These are phyloP conservation scores for Allacma fusca DNA, from an alignment of 2,888 invertebrate species.

Conservation along the genomic window DNA sequence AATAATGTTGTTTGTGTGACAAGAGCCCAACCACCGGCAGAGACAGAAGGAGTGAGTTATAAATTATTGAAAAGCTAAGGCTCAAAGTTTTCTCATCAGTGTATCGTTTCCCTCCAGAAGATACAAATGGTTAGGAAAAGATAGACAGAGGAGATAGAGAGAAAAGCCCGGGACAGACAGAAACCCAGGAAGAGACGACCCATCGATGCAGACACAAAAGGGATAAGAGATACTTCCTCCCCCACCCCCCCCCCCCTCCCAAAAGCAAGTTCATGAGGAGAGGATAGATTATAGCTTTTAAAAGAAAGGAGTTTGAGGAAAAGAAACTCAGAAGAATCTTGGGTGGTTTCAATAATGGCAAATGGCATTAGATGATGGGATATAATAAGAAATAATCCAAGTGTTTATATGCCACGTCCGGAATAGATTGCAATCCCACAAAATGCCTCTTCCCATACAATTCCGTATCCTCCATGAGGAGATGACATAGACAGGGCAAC, in stretches of 20 bases:
- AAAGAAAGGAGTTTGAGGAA: neutral
- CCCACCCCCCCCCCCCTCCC: too few relatives aligned
- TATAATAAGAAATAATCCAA: slow-evolving; percentile 40
- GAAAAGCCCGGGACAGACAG: neutral
- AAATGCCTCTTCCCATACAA: too few relatives aligned
- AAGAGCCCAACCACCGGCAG: too few relatives aligned
- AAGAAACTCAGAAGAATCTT: slow-evolving; percentile 4
- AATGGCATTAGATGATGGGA: slow-evolving; percentile 28
- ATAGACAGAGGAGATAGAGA: slow-evolving; percentile 3
- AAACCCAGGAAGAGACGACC: neutral
- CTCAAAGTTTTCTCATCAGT: slow-evolving; percentile 39
- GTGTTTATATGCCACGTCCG: slow-evolving; percentile 40
- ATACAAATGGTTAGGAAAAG: neutral
- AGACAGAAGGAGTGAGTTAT: slow-evolving; percentile 6
- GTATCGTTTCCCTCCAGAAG: slow-evolving; percentile 18
- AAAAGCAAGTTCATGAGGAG: slow-evolving; percentile 2
- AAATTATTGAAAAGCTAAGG: slow-evolving; percentile 38
- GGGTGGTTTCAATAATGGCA: slow-evolving; percentile 31
- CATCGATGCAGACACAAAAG: slow-evolving; percentile 23
- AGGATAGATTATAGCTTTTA: neutral
- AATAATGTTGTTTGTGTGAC: slow-evolving; percentile 26
- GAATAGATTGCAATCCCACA: slow-evolving; percentile 1
- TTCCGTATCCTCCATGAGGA: too few relatives aligned
- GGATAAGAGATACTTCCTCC: neutral
- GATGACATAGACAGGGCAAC: too few relatives aligned